phyloP scores from a whole-genome alignment of 2,113 vertebrate species.

The Odobenus rosmarus region DNA sequence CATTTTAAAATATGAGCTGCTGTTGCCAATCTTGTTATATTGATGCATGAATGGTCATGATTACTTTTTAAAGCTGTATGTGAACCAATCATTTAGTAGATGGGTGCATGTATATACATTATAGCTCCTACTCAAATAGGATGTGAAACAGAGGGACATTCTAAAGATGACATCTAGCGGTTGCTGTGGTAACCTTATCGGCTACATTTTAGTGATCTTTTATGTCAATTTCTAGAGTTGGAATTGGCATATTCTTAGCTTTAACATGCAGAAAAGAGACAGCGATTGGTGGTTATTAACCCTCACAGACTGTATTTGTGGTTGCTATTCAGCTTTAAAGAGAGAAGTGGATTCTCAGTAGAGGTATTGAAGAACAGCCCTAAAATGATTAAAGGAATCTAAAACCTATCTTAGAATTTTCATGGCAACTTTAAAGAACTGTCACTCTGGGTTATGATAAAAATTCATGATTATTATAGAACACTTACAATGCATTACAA shows the following conservation, averaged over 20 bases:
- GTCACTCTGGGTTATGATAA: background rate
- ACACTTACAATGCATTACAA: background rate
- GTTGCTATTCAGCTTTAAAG: background rate
- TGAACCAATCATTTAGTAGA: conserved; percentile 58
- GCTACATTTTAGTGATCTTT: conserved; percentile 33
- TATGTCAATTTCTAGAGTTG: conserved; percentile 26
- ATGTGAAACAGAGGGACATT: conserved; percentile 42
- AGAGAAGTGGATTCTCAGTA: background rate
- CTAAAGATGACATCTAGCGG: conserved; percentile 73
- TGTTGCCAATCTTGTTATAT: conserved; percentile 36
- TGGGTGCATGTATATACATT: background rate
- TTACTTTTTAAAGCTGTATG: conserved; percentile 45
- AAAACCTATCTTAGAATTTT: background rate
- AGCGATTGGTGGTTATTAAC: background rate
- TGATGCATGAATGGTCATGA: conserved; percentile 19
- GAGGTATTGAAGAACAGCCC: background rate
- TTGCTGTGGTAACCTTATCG: conserved; percentile 61
- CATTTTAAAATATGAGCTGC: background rate
- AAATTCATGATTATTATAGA: background rate
- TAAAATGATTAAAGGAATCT: background rate
- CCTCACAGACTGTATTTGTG: background rate
- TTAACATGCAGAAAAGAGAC: background rate
- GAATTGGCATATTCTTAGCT: background rate
- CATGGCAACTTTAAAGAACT: background rate
- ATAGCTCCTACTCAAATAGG: background rate